Base-by-base conservation (phyloP, 2,113 vertebrate genomes). In the Pimephales promelas region DNA sequence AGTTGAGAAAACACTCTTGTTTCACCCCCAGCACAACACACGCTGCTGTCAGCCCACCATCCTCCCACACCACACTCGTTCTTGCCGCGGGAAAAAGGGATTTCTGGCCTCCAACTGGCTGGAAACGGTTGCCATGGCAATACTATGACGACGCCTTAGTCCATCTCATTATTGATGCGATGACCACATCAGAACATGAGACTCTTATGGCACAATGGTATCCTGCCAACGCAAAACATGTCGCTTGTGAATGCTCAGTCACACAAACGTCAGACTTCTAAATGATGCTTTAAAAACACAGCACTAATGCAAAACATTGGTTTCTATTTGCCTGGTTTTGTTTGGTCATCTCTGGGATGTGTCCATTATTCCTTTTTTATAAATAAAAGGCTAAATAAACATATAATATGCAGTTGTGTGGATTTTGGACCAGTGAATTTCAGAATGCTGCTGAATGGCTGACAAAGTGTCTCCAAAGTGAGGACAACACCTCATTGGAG, bases 131-230 rank as follows among this genome's bases (percentile, higher is more conserved):
- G 86, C 86, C 82, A 90, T 90, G 86, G 86, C 22, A 90, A 88
- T 86, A 89, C 89, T 90, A 90, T 90, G 89, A 89, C 89, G 88
- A 88, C 85, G 85, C 86, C 87, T 89, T 71, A 79, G 72, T 85
- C 81, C 40, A 84, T 90, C 85, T 84, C 88, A 80, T 79, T 83
- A 82, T 81, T 77, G 84, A 89, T 86, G 77, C 79, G 76, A 84
- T 77, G 85, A 73, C 81, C 79, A 71, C 57, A 18, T 40, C 40
- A 52, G 70, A 85, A 85, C 70, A 83, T 85, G 71, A 59, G 73
- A 71, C 45, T 83, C 72, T 7, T 49, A 82, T 26, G 82, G 64
- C 73, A 49, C 36, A 79, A 82, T 36, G 34, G 4, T 9, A 20
- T 22, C 18, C 18, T 22, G 52, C 52, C 52, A 54, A 20, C 0